These are phyloP conservation scores for Dasyornis broadbenti DNA, from an alignment of 2,113 vertebrate species.

Conservation along the genomic window DNA sequence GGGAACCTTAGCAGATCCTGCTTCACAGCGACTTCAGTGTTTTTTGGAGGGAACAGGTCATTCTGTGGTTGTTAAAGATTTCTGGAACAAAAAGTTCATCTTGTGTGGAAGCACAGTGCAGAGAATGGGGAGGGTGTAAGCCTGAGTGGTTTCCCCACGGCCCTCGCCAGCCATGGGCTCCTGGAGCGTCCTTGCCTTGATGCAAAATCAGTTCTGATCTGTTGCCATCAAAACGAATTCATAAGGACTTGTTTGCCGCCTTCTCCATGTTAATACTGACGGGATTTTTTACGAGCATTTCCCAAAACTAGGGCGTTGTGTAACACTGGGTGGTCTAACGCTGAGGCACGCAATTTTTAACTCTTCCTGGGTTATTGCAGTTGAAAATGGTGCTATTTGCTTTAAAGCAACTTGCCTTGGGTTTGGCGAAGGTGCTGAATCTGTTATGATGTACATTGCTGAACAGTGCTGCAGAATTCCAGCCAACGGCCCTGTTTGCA, in stretches of 20 bases:
- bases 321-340: conserved; percentile 24
- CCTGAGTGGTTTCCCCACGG: not conserved
- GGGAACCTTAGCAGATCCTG: not conserved
- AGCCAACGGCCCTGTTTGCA: conserved; percentile 5
- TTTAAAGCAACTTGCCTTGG: not conserved
- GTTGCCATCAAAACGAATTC: not conserved
- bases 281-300: not conserved
- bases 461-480: not conserved
- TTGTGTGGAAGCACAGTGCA: not conserved
- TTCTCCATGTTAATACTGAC: not conserved
- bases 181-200: not conserved
- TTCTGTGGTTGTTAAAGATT: not conserved
- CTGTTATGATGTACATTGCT: conserved; percentile 7
- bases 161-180: not conserved
- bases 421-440: not conserved
- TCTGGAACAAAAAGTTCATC: not conserved
- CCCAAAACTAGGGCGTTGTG: not conserved
- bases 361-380: not conserved
- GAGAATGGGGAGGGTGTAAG: not conserved
- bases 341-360: not conserved
- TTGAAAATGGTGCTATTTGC: not conserved
- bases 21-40: not conserved
- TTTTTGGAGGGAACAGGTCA: not conserved
- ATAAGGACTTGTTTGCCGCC: not conserved
- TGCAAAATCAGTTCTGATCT: not conserved